Conservation (phyloP, 2,113 vertebrate genomes). For the Myotis brandtii region DNA sequence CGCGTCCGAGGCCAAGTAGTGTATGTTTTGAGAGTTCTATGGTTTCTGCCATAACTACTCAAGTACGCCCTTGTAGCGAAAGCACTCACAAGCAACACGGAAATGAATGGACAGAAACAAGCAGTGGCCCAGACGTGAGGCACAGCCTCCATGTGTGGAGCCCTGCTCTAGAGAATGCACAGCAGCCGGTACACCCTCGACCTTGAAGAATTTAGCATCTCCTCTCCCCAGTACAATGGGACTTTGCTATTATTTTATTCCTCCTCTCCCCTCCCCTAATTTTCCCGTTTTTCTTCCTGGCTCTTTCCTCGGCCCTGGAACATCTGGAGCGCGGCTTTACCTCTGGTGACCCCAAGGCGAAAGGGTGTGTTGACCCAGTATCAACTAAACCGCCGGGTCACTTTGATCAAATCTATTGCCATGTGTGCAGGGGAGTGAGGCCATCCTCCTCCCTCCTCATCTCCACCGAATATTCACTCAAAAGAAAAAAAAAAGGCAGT, state of each 20-base stretch:
- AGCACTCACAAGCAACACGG: neutral
- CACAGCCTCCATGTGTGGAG: neutral
- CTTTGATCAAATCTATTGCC: neutral
- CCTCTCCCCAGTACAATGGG: neutral
- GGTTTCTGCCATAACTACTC: neutral
- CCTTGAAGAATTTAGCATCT: neutral
- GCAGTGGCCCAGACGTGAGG: neutral
- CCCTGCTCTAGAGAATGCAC: neutral
- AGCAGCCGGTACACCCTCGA: neutral
- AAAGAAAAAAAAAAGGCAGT: neutral
- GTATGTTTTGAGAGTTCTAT: neutral
- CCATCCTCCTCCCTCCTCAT: neutral
- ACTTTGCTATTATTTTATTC: neutral
- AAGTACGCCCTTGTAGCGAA: neutral
- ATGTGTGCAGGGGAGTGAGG: neutral
- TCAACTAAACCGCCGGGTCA: neutral
- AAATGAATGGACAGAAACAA: neutral
- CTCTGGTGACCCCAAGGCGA: neutral
- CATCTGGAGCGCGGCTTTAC: neutral
- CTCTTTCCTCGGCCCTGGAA: neutral
- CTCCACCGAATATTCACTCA: neutral
- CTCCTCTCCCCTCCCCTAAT: neutral
- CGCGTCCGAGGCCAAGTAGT: rapidly evolving
- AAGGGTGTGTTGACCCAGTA: neutral
- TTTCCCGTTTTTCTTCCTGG: neutral